A percentile compares a stretch with the other conserved stretches of the same genome.
Evolutionary conservation across 2,797 vertebrate genomes (phyloP).

Genomic region (Micrastur ruficollis): DNA sequence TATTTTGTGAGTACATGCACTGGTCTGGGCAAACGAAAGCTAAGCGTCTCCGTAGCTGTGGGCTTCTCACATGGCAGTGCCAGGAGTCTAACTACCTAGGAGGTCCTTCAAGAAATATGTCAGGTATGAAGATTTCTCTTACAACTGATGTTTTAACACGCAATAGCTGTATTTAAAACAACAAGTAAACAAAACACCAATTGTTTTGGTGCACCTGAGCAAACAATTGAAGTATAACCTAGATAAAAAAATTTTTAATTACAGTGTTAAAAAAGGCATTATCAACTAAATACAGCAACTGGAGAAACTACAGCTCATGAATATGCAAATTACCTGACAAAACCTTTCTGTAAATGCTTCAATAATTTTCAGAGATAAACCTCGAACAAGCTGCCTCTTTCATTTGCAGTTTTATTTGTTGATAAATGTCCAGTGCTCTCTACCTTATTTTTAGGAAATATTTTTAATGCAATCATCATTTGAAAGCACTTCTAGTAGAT

Average conservation of each 20-base stretch:
- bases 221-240: constrained; percentile 3
- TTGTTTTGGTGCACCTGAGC: background rate
- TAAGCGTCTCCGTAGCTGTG: background rate
- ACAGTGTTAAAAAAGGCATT: constrained; percentile 31
- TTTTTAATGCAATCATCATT: background rate
- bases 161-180: background rate
- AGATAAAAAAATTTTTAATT: constrained; percentile 18
- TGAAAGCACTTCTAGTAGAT: background rate
- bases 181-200: background rate
- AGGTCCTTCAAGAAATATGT: background rate
- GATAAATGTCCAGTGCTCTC: background rate
- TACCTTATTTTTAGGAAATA: background rate
- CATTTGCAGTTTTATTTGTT: constrained; percentile 12
- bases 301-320: constrained; percentile 33
- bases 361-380: constrained; percentile 52
- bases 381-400: background rate
- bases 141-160: background rate
- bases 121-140: background rate
- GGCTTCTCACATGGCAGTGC: background rate
- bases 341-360: constrained; percentile 26
- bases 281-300: constrained; percentile 51
- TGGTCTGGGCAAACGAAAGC: background rate
- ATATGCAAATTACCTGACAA: constrained; percentile 51
- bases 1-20: background rate
- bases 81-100: background rate